Evolutionary conservation across 2,888 invertebrate species (phyloP), one percentile per base, ranked within the genome.

Genomic region (Eilema sororculum): DNA sequence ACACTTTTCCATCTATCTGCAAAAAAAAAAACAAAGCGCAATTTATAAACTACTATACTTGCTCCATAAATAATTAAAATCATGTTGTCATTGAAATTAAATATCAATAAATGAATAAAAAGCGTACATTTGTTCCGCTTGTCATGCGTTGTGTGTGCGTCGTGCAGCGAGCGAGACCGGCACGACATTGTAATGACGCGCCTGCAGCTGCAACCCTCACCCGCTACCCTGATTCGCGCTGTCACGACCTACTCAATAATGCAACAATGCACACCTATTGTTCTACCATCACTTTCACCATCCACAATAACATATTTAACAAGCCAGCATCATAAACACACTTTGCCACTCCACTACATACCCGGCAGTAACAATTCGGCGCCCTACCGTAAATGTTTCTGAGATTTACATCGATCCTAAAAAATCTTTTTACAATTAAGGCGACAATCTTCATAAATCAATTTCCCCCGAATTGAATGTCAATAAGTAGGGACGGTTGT

Each of bases 381-480:
- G 52, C 67, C 67, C 74, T 63, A 72, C 46, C 68, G 57, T 65
- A 72, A 77, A 74, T 75, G 72, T 77, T 76, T 82, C 68, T 71
- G 69, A 65, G 78, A 82, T 82, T 81, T 85, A 83, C 83, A 84
- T 83, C 79, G 78, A 72, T 75, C 64, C 59, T 20, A 72, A 88
- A 89, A 91, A 93, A 91, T 92, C 91, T 92, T 91, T 92, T 89
- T 84, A 88, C 94, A 95, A 95, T 95, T 94, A 95, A 94, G 88
- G 92, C 91, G 90, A 94, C 94, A 95, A 95, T 94, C 95, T 95
- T 95, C 93, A 95, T 95, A 95, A 95, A 95, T 95, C 95, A 95
- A 95, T 95, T 95, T 95, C 95, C 94, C 93, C 91, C 91, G 94
- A 95, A 95, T 95, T 94, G 95, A 95, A 95, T 95, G 95, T 95